Base-by-base conservation (phyloP, 23 tunicate species). In the Halocynthia roretzi region DNA sequence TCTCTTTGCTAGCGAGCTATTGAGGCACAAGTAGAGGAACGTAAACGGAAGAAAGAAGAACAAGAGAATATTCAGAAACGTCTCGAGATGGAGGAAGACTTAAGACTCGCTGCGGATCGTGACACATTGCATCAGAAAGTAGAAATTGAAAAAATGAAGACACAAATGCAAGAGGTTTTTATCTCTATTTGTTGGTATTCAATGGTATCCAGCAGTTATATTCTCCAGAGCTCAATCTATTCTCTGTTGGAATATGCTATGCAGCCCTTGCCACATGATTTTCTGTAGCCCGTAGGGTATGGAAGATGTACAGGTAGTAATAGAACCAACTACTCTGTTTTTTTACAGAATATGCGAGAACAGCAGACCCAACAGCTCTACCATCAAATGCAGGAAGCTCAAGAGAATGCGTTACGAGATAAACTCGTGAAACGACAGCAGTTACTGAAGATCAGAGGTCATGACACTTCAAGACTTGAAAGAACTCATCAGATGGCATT, bases 391-490 rank as follows among this genome's bases (percentile, higher is more conserved):
- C 69, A 92, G 62, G 82, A 83, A 61, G 98, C 98, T 6, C 72
- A 92, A 74, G 87, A 86, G 12, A 61, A 76, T n/a, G 98, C 98
- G 12, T 62, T 82, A 56, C 82, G 80, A 52, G 98, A 92, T 19
- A 92, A 92, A 75, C 56, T 86, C 20, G 87, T 83, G 70, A 57
- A 69, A 49, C 80, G 82, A 21, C 67, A 92, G 56, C 82, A 92
- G 23, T 48, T 40, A 31, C 44, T 31, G 44, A 31, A 31, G 44
- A 31, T 31, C 56, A 72, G 79, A 18, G 98, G 98, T 52, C 98
- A 92, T 68, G 98, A 92, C 78, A 92, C 98, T 15, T 86, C 92
- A 11, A 71, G 98, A 75, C 76, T 92, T 6, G 98, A 92, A 77
- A 66, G 77, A 72, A 80, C 90, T 62, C 84, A 85, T 63, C 75